Conservation (phyloP, 2,113 vertebrate genomes). For the Osmerus mordax region DNA sequence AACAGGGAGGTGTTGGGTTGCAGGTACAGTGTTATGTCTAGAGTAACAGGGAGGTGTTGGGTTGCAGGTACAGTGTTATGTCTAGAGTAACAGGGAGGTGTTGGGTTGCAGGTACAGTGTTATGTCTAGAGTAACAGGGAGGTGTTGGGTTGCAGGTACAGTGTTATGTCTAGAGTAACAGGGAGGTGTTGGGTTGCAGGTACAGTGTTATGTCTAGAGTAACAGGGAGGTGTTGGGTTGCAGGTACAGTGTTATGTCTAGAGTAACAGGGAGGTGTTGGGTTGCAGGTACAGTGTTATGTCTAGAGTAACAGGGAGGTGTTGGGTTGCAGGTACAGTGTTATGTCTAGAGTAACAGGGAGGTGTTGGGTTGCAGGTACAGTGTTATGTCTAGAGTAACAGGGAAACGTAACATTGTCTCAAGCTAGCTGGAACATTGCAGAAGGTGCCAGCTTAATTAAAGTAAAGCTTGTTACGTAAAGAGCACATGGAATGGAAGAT, state of each 20-base stretch:
- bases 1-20: no score
- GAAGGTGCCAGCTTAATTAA: no score
- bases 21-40: no score
- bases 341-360: constrained; percentile 44
- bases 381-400: neutral
- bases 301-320: constrained; percentile 22
- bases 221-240: neutral
- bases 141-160: constrained; percentile 54
- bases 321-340: constrained; percentile 46
- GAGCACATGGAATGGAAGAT: no score
- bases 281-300: no score
- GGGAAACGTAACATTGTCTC: constrained; percentile 49
- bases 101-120: no score
- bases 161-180: constrained; percentile 36
- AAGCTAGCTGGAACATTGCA: neutral
- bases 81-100: constrained; percentile 43
- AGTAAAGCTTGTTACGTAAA: no score
- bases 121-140: neutral
- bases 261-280: no score
- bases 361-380: neutral
- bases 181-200: constrained; percentile 16
- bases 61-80: constrained; percentile 40
- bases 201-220: neutral
- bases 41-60: constrained; percentile 36
- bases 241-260: no score